These are phyloP conservation scores for Chloropsis hardwickii DNA, from an alignment of 2,113 vertebrate genomes.

Conservation along the genomic window DNA sequence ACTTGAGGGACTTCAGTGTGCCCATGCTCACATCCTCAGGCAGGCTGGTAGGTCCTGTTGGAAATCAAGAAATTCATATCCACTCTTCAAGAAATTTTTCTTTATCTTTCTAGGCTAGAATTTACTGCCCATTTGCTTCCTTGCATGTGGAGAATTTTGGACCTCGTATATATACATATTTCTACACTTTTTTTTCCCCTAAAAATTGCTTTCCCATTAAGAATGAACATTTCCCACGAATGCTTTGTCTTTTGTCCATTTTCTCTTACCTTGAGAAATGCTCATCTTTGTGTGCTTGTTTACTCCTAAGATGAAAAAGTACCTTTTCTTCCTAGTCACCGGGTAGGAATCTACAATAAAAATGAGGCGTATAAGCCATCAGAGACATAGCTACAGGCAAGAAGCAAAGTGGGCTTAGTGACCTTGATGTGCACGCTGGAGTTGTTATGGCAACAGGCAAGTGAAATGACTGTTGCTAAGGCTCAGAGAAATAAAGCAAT, in stretches of 20 bases:
- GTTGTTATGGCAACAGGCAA: conserved; percentile 88
- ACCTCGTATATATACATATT: not conserved
- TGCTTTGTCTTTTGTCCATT: not conserved
- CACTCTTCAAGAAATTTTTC: not conserved
- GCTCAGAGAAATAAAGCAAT: conserved; percentile 72
- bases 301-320: conserved; percentile 39
- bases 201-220: not conserved
- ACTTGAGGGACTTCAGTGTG: not conserved
- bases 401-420: conserved; percentile 72
- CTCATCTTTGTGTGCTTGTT: conserved; percentile 33
- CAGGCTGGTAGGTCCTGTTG: not conserved
- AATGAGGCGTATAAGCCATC: conserved; percentile 64
- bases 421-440: conserved; percentile 79
- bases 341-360: conserved; percentile 65
- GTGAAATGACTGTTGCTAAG: conserved; percentile 75
- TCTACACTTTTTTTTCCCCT: rapidly evolving
- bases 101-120: not conserved
- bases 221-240: not conserved
- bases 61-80: not conserved
- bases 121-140: not conserved
- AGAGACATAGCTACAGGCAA: conserved; percentile 62
- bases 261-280: not conserved
- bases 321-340: conserved; percentile 20
- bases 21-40: rapidly evolving
- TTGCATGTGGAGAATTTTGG: not conserved